Conservation (phyloP, 2,113 vertebrate species). For the Pseudopipra pipra region DNA sequence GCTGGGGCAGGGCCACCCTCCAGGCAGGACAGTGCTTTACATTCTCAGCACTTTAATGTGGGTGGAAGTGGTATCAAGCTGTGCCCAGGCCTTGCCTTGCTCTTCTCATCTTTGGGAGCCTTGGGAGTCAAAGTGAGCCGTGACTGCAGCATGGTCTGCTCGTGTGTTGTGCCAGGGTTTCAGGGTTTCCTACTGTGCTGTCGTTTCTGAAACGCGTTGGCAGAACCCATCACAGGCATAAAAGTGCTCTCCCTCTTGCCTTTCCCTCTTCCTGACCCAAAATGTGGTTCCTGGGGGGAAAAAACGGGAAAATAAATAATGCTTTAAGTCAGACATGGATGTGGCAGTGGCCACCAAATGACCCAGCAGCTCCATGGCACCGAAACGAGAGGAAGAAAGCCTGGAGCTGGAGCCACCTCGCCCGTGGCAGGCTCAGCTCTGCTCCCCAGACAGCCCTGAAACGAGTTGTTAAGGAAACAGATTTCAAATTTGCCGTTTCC, state of each 20-base stretch:
- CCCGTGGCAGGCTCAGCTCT: not conserved
- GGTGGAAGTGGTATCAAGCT: fast-evolving
- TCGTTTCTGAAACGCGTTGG: fast-evolving
- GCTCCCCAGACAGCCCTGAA: not conserved
- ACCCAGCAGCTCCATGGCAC: not conserved
- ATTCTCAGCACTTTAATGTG: fast-evolving
- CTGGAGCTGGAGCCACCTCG: not conserved
- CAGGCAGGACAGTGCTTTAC: fast-evolving
- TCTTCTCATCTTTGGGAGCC: not conserved
- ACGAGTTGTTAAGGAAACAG: conserved; percentile 36
- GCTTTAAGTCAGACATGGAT: not conserved
- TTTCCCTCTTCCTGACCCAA: not conserved
- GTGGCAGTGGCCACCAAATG: not conserved
- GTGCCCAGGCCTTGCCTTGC: fast-evolving
- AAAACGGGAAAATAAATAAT: not conserved
- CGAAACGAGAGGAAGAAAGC: fast-evolving
- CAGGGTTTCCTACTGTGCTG: not conserved
- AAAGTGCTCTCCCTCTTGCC: not conserved
- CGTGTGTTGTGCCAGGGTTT: fast-evolving
- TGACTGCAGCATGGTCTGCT: not conserved
- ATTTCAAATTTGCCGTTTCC: not conserved
- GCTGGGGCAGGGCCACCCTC: not conserved
- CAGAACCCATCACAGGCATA: not conserved
- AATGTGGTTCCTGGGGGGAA: not conserved
- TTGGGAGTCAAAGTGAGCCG: not conserved